Conservation (phyloP, 2,888 invertebrate genomes). For the Andrena chrysosceles region DNA sequence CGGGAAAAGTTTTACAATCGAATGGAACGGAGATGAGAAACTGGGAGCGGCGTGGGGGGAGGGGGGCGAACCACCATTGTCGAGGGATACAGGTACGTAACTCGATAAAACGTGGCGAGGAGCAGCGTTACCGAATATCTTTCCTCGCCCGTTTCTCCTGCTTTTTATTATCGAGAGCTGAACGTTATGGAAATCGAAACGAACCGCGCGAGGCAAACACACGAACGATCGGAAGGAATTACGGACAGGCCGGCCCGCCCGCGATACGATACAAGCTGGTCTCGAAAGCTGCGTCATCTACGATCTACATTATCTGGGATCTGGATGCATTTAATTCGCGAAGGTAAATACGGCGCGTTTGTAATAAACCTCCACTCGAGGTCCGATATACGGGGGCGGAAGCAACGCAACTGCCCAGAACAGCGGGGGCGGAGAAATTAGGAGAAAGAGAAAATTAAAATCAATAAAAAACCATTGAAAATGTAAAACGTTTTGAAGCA, state of each 20-base stretch:
- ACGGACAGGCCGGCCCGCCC: slow-evolving; percentile 2
- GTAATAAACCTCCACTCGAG: not conserved
- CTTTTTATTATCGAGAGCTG: not conserved
- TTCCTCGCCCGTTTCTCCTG: not conserved
- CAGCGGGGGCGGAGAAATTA: no score
- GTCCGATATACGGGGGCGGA: no score
- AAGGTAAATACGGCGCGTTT: slow-evolving; percentile 30
- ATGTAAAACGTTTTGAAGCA: no score
- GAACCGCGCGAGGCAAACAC: not conserved
- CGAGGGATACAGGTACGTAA: not conserved
- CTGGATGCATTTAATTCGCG: slow-evolving; percentile 40
- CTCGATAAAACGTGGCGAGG: slow-evolving; percentile 17
- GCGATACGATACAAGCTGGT: slow-evolving; percentile 38
- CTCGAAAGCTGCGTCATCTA: slow-evolving; percentile 21
- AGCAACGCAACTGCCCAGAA: no score
- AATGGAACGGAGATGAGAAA: slow-evolving; percentile 28
- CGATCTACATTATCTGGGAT: not conserved
- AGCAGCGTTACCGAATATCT: slow-evolving; percentile 10
- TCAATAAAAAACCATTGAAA: no score
- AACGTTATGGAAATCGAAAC: slow-evolving; percentile 24
- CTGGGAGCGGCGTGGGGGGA: not conserved
- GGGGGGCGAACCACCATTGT: not conserved
- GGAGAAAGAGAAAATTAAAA: no score
- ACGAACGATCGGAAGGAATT: slow-evolving; percentile 26
- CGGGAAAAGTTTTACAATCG: slow-evolving; percentile 22